Percentiles rank a stretch among this genome's conserved stretches.
phyloP scores from a whole-genome alignment of 2,797 vertebrate species.

The Lates japonicus region DNA sequence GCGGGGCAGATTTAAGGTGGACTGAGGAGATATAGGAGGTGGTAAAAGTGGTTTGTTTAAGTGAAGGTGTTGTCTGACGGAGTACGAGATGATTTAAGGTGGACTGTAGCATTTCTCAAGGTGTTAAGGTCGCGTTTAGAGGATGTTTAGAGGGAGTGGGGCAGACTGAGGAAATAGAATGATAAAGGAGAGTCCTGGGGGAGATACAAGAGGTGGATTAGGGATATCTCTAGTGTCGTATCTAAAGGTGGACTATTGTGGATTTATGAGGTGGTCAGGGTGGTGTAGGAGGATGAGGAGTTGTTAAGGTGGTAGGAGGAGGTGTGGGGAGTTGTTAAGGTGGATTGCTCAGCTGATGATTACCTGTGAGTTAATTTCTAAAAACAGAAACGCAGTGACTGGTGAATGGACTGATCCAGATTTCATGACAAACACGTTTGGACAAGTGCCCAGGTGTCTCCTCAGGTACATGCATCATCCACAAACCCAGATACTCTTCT shows the following conservation, averaged over 20 bases:
- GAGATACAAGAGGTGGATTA: too few relatives aligned
- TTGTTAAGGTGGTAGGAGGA: not conserved
- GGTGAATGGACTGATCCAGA: conserved; percentile 29
- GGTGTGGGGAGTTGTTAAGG: not conserved
- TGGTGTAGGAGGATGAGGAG: not conserved
- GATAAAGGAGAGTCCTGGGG: too few relatives aligned
- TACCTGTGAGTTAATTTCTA: not conserved
- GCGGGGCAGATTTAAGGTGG: not conserved
- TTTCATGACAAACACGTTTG: conserved; percentile 52
- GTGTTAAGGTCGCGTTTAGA: too few relatives aligned
- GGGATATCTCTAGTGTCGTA: too few relatives aligned
- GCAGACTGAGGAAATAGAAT: too few relatives aligned
- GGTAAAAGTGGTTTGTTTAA: not conserved
- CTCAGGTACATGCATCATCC: conserved; percentile 51
- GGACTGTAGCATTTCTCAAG: too few relatives aligned
- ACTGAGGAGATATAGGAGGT: not conserved
- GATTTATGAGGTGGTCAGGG: not conserved
- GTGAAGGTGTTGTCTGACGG: too few relatives aligned
- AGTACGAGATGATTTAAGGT: too few relatives aligned
- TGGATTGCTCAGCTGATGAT: not conserved
- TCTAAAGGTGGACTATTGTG: too few relatives aligned
- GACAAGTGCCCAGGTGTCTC: conserved; percentile 21
- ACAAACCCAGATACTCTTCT: conserved; percentile 45
- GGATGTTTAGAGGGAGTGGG: too few relatives aligned
- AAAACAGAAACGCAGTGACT: not conserved